These are phyloP conservation scores for Drosophila ambigua DNA, from an alignment of 1,140 invertebrate genomes.

Conservation along the genomic window DNA sequence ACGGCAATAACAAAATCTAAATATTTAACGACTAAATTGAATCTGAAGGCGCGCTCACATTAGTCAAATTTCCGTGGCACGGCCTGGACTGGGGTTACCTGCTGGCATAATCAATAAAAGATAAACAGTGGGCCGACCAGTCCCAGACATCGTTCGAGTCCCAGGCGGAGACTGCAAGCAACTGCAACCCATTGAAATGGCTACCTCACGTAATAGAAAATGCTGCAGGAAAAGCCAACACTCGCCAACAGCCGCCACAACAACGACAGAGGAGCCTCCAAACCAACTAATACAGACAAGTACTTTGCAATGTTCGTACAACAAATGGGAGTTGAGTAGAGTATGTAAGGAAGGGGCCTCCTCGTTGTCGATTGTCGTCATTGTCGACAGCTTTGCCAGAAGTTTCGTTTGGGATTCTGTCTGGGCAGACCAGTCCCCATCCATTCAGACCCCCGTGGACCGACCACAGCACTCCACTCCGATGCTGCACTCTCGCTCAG, in stretches of 20 bases:
- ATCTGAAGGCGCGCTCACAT: slow-evolving; percentile 70
- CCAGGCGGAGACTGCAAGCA: not conserved
- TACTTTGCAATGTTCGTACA: too few relatives aligned
- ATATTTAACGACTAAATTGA: slow-evolving; percentile 81
- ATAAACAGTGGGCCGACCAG: slow-evolving; percentile 68
- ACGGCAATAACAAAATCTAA: slow-evolving; percentile 67
- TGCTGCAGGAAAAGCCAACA: slow-evolving; percentile 62
- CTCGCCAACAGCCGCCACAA: slow-evolving; percentile 6
- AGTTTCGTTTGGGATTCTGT: slow-evolving; percentile 68
- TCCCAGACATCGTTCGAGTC: slow-evolving; percentile 1
- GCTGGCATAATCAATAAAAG: slow-evolving; percentile 78
- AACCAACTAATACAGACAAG: slow-evolving; percentile 4
- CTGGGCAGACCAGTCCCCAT: slow-evolving; percentile 19
- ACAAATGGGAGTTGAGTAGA: not conserved
- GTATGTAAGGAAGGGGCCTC: slow-evolving; percentile 13
- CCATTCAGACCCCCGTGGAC: slow-evolving; percentile 52
- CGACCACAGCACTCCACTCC: slow-evolving; percentile 17
- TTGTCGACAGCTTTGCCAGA: slow-evolving; percentile 50
- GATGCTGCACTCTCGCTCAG: slow-evolving; percentile 28
- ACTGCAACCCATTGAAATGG: slow-evolving; percentile 54
- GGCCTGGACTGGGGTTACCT: slow-evolving; percentile 54
- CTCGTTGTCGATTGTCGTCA: slow-evolving; percentile 29
- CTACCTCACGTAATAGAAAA: slow-evolving; percentile 72
- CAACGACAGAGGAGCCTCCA: slow-evolving; percentile 20
- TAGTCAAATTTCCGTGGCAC: slow-evolving; percentile 70